phyloP scores from a whole-genome alignment of 23 tunicate genomes.

The Ciona savignyi region DNA sequence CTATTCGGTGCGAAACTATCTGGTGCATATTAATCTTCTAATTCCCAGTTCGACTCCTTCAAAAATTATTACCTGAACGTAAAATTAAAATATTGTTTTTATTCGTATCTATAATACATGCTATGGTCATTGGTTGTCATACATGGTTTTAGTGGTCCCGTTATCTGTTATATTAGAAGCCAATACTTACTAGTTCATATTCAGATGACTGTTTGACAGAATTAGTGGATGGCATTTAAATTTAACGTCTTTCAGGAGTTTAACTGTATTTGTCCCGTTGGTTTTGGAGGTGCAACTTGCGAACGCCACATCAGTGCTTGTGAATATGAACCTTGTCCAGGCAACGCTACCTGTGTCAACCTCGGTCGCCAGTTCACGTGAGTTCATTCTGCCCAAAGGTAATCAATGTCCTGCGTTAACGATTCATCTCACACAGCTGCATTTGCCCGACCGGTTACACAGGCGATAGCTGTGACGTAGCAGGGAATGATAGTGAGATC shows the following conservation, averaged over 20 bases:
- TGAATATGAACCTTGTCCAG: conserved; percentile 51
- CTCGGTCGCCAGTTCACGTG: conserved; percentile 51
- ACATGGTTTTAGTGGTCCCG: too few species aligned
- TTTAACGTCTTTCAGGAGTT: conserved; percentile 34
- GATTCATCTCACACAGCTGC: conserved; percentile 35
- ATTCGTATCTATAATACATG: too few species aligned
- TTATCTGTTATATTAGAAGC: too few species aligned
- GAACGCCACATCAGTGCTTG: conserved; percentile 37
- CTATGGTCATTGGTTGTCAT: too few species aligned
- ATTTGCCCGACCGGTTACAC: conserved; percentile 63
- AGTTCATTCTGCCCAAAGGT: conserved; percentile 10
- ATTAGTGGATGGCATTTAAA: too few species aligned
- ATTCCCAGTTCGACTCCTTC: too few species aligned
- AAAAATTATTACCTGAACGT: too few species aligned
- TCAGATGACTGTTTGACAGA: too few species aligned
- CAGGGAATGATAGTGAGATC: conserved; percentile 37
- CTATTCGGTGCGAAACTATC: too few species aligned
- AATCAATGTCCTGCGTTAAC: background rate
- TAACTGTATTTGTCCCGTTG: conserved; percentile 37
- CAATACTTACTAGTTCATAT: too few species aligned
- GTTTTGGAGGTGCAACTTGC: conserved; percentile 34
- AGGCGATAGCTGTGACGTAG: conserved; percentile 45
- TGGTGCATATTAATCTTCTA: too few species aligned
- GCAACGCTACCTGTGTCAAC: conserved; percentile 62
- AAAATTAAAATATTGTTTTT: too few species aligned